Conservation (phyloP, 2,888 invertebrate species). For the Drosophila stalkeri region DNA sequence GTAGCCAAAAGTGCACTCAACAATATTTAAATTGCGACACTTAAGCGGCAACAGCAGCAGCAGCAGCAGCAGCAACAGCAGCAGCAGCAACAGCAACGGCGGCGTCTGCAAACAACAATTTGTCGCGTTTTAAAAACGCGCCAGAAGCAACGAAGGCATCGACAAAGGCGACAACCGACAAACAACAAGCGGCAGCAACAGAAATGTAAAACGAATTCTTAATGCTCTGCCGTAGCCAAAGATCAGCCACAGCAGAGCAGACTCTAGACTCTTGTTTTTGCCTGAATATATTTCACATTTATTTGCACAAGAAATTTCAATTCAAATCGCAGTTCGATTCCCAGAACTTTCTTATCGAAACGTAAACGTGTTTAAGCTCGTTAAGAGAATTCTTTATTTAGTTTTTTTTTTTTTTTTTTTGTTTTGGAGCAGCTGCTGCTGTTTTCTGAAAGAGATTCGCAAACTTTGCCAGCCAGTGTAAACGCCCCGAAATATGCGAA, state of each 20-base stretch:
- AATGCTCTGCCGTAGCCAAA: constrained; percentile 25
- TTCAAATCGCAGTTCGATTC: neutral
- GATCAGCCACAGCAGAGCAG: neutral
- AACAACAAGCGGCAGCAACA: constrained; percentile 1
- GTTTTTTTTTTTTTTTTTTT: neutral
- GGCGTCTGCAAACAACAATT: constrained; percentile 79
- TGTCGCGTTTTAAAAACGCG: constrained; percentile 77
- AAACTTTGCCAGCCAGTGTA: constrained; percentile 29
- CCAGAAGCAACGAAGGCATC: constrained; percentile 71
- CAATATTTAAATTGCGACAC: constrained; percentile 80
- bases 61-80: constrained; percentile 16
- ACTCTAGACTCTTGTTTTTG: neutral
- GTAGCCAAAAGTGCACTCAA: constrained; percentile 80
- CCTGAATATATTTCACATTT: neutral
- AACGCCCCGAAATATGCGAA: constrained; percentile 29
- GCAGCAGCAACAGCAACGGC: constrained; percentile 39
- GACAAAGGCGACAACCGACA: constrained; percentile 63
- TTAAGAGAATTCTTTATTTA: neutral
- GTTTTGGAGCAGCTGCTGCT: constrained; percentile 28
- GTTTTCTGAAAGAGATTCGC: constrained; percentile 19
- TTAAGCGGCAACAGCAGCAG: constrained; percentile 59
- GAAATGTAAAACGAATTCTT: constrained; percentile 7
- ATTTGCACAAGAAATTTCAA: neutral
- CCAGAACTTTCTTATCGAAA: constrained; percentile 14
- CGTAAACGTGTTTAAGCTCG: constrained; percentile 19